phyloP scores from a whole-genome alignment of 2,113 vertebrate species.

The Phainopepla nitens region DNA sequence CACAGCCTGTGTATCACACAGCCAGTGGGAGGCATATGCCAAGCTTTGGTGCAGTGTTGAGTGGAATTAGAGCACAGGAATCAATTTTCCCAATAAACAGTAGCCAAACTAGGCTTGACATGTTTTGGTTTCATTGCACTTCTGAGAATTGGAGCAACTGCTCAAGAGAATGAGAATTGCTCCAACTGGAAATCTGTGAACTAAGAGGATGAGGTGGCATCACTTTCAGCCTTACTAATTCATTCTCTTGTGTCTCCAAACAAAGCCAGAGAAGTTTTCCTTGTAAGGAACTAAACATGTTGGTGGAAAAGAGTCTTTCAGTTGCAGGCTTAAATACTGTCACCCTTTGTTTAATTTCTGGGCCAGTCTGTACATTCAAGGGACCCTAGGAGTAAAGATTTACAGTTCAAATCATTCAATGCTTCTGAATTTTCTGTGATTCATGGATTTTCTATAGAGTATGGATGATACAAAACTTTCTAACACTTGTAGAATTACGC shows the following conservation, averaged over 20 bases:
- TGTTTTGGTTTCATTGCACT: not conserved
- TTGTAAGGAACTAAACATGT: not conserved
- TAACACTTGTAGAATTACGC: not conserved
- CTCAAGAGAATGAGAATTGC: not conserved
- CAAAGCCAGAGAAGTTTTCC: not conserved
- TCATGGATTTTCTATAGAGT: not conserved
- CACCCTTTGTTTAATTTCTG: not conserved
- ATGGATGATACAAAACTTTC: not conserved
- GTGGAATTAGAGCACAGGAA: not conserved
- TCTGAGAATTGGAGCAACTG: not conserved
- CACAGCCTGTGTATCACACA: no score
- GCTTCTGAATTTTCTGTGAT: not conserved
- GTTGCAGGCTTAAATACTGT: not conserved
- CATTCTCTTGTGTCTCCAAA: not conserved
- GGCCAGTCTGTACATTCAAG: not conserved
- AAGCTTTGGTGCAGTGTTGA: not conserved
- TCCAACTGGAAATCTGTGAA: not conserved
- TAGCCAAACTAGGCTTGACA: not conserved
- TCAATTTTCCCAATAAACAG: not conserved
- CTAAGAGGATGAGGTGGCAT: not conserved
- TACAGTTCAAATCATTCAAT: not conserved
- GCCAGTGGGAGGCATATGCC: no score
- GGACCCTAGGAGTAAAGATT: not conserved
- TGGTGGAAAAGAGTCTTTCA: not conserved
- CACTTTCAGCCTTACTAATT: not conserved